These are phyloP conservation scores for Leucophenga montana DNA, from an alignment of 2,888 invertebrate species.

Conservation along the genomic window DNA sequence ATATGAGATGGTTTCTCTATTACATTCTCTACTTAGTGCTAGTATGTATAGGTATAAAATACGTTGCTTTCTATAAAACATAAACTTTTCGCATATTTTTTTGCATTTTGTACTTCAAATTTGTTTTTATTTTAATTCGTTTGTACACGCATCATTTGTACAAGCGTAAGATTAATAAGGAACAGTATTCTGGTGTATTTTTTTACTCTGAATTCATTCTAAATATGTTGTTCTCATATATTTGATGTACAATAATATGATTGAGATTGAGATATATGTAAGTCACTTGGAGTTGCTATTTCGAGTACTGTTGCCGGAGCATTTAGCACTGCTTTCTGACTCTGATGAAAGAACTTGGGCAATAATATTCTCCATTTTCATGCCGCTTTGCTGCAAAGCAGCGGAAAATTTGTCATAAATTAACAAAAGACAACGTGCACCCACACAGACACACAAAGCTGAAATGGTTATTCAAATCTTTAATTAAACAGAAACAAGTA, in stretches of 20 bases:
- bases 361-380: conserved; percentile 49
- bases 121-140: conserved; percentile 46
- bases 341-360: conserved; percentile 45
- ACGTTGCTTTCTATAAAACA: not conserved
- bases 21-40: too few relatives aligned
- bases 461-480: conserved; percentile 40
- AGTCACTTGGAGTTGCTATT: conserved; percentile 27
- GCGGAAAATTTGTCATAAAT: conserved; percentile 79
- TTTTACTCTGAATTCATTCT: not conserved
- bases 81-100: not conserved
- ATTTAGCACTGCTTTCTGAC: conserved; percentile 52
- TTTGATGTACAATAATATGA: not conserved
- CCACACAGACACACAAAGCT: too few relatives aligned
- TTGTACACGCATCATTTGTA: conserved; percentile 35
- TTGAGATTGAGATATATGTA: not conserved
- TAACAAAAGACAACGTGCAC: conserved; percentile 89
- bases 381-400: conserved; percentile 61
- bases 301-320: conserved; percentile 37
- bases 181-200: conserved; percentile 11
- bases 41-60: not conserved
- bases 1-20: too few relatives aligned
- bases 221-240: not conserved
- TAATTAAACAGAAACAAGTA: not conserved
- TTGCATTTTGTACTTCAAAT: conserved; percentile 51
- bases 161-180: conserved; percentile 32